phyloP scores from a whole-genome alignment of 2,888 invertebrate genomes.

The Globia sparganii region DNA sequence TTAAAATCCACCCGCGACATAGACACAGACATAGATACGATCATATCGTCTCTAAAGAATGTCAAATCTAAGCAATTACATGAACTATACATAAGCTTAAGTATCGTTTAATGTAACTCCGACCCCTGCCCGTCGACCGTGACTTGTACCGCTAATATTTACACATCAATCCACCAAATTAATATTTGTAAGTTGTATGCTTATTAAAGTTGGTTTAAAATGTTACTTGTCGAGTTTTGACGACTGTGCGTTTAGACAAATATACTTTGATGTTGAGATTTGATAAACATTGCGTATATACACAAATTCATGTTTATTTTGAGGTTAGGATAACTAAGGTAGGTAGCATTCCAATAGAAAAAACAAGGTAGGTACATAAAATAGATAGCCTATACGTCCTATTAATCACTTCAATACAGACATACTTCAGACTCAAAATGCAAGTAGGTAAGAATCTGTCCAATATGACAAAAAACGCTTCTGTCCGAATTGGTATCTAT shows the following conservation, averaged over 20 bases:
- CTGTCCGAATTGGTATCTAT: slow-evolving; percentile 48
- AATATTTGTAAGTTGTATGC: slow-evolving; percentile 79
- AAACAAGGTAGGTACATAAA: background rate
- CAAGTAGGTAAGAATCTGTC: slow-evolving; percentile 33
- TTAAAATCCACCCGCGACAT: background rate
- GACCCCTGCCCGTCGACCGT: slow-evolving; percentile 79
- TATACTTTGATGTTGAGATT: slow-evolving; percentile 60
- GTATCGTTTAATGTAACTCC: slow-evolving; percentile 49
- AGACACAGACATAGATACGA: background rate
- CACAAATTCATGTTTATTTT: slow-evolving; percentile 13
- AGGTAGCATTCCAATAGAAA: background rate
- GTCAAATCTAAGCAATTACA: slow-evolving; percentile 38
- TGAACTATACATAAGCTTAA: slow-evolving; percentile 33
- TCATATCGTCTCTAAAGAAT: background rate
- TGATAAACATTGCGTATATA: slow-evolving; percentile 28
- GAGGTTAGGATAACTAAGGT: slow-evolving; percentile 7
- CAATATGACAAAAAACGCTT: slow-evolving; percentile 38
- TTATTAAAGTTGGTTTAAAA: slow-evolving; percentile 75
- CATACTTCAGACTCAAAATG: slow-evolving; percentile 9
- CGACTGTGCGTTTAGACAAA: slow-evolving; percentile 46
- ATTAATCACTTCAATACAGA: background rate
- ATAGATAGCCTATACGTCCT: background rate
- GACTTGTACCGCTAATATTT: slow-evolving; percentile 80
- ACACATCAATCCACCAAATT: slow-evolving; percentile 82
- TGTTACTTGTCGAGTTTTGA: slow-evolving; percentile 60